These are phyloP conservation scores for Atta cephalotes DNA, from an alignment of 1,140 invertebrate genomes.

Conservation along the genomic window DNA sequence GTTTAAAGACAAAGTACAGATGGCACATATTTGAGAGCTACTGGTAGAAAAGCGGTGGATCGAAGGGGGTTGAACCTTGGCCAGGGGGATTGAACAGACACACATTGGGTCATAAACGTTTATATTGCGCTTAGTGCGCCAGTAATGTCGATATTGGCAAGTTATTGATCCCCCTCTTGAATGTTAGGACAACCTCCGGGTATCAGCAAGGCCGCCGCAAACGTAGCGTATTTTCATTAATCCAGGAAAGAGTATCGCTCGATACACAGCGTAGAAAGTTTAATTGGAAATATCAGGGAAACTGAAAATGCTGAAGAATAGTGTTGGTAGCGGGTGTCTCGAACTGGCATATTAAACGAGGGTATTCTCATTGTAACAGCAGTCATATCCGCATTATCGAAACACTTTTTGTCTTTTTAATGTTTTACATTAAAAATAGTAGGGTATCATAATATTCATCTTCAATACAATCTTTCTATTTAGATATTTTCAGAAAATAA, in stretches of 20 bases:
- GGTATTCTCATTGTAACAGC: not conserved
- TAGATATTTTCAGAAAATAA: not conserved
- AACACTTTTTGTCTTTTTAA: slow-evolving; percentile 3
- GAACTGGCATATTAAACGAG: slow-evolving; percentile 61
- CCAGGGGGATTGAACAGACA: slow-evolving; percentile 73
- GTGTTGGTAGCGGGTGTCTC: slow-evolving; percentile 60
- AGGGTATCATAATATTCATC: not conserved
- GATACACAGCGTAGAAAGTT: slow-evolving; percentile 72
- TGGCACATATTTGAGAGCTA: slow-evolving; percentile 72
- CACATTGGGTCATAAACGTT: slow-evolving; percentile 85
- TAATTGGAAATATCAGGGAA: slow-evolving; percentile 80
- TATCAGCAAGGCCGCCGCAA: slow-evolving; percentile 64
- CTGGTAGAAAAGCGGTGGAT: slow-evolving; percentile 78
- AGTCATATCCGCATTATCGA: slow-evolving; percentile 51
- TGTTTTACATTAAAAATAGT: not conserved
- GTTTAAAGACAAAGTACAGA: not conserved
- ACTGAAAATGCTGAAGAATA: slow-evolving; percentile 42
- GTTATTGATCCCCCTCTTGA: slow-evolving; percentile 82
- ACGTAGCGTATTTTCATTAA: slow-evolving; percentile 70
- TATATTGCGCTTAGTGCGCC: slow-evolving; percentile 85
- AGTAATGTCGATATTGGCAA: slow-evolving; percentile 85
- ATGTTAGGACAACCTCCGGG: slow-evolving; percentile 33
- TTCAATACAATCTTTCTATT: not conserved
- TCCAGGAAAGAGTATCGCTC: slow-evolving; percentile 75
- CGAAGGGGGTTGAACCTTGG: slow-evolving; percentile 63